Percentiles rank a stretch among this genome's conserved stretches.
phyloP scores from a whole-genome alignment of 2,888 invertebrate genomes.

The Acrocyrtus sp. region DNA sequence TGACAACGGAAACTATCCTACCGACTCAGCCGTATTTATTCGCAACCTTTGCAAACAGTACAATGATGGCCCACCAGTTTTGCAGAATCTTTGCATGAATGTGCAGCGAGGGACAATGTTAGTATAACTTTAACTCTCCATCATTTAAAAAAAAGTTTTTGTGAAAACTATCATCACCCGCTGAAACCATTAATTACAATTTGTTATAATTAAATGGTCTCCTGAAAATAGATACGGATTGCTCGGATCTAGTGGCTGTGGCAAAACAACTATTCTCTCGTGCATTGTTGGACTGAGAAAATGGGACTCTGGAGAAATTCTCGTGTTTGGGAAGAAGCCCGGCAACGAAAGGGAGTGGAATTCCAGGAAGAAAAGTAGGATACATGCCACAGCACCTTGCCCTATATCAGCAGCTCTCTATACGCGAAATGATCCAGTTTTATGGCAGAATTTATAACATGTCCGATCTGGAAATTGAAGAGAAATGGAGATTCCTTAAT shows the following conservation, averaged over 20 bases:
- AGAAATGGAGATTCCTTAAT: constrained; percentile 13
- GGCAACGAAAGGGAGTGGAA: constrained; percentile 64
- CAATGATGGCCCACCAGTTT: constrained; percentile 3
- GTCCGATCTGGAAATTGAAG: constrained; percentile 16
- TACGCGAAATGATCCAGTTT: constrained; percentile 43
- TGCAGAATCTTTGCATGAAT: constrained; percentile 24
- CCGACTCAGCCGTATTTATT: constrained; percentile 12
- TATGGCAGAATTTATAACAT: constrained; percentile 53
- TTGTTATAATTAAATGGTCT: neutral
- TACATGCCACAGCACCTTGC: constrained; percentile 66
- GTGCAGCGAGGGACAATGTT: constrained; percentile 34
- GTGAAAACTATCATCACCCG: no score
- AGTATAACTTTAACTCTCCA: neutral
- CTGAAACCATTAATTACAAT: no score
- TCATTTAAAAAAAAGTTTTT: neutral
- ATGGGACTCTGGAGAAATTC: constrained; percentile 66
- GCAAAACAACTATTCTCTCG: constrained; percentile 65
- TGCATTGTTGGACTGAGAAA: constrained; percentile 65
- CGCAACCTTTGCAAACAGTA: constrained; percentile 18
- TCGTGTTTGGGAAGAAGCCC: constrained; percentile 65
- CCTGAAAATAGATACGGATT: constrained; percentile 20
- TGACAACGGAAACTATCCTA: no score
- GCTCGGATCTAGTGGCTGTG: constrained; percentile 31
- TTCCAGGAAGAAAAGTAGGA: constrained; percentile 67
- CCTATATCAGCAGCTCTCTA: constrained; percentile 39